A percentile compares a stretch with the other conserved stretches of the same genome.
These are phyloP conservation scores for Phocides pigmalion DNA, from an alignment of 1,140 invertebrate genomes.

Conservation along the genomic window DNA sequence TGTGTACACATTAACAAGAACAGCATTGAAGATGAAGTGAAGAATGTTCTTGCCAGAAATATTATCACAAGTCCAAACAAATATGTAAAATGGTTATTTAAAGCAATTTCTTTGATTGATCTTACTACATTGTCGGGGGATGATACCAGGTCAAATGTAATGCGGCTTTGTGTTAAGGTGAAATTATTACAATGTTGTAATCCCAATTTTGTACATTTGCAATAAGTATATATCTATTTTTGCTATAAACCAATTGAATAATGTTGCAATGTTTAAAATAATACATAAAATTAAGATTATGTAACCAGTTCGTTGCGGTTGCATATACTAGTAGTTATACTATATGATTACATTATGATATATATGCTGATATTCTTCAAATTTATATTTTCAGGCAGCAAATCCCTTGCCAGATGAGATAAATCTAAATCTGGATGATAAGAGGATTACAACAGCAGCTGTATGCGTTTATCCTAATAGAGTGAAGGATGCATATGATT, in stretches of 20 bases:
- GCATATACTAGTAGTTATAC: too few relatives aligned
- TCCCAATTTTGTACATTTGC: constrained; percentile 1
- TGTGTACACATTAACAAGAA: constrained; percentile 86
- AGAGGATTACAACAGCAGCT: constrained; percentile 87
- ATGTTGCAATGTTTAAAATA: too few relatives aligned
- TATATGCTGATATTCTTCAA: too few relatives aligned
- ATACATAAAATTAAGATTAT: too few relatives aligned
- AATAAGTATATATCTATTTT: constrained; percentile 36
- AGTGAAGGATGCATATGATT: constrained; percentile 88
- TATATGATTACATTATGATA: too few relatives aligned
- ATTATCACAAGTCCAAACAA: constrained; percentile 76
- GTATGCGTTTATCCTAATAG: constrained; percentile 97
- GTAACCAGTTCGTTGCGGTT: too few relatives aligned
- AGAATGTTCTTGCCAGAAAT: constrained; percentile 65
- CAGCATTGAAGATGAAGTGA: constrained; percentile 84
- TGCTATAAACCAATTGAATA: neutral
- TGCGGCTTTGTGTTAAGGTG: constrained; percentile 92
- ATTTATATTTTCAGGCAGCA: constrained; percentile 82
- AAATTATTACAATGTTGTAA: constrained; percentile 23
- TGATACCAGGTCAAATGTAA: constrained; percentile 93
- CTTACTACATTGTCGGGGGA: constrained; percentile 95
- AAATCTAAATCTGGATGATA: constrained; percentile 34
- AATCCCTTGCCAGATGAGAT: constrained; percentile 76
- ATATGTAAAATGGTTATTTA: constrained; percentile 90
- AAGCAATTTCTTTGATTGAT: constrained; percentile 94